Percentiles rank a stretch among this genome's conserved stretches.
These are phyloP conservation scores for Calliphora vomitoria DNA, from an alignment of 2,888 invertebrate species.

Conservation along the genomic window DNA sequence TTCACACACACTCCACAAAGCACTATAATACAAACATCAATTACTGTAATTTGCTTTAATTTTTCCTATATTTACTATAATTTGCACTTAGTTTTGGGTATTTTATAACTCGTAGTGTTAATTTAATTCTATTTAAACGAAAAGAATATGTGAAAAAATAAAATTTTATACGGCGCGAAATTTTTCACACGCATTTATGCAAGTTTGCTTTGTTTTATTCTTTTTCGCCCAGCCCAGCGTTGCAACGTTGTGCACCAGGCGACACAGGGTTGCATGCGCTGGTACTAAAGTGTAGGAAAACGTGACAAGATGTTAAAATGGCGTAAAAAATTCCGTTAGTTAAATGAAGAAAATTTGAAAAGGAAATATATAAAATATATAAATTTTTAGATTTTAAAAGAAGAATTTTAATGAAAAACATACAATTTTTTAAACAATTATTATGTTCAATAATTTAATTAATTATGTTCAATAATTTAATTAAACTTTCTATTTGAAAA, in stretches of 20 bases:
- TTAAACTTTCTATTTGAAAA: too few species aligned
- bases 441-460: too few species aligned
- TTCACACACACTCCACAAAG: constrained; percentile 12
- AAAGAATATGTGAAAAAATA: constrained; percentile 42
- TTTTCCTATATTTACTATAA: constrained; percentile 6
- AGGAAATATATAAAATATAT: too few species aligned
- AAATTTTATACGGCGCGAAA: constrained; percentile 71
- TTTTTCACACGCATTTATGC: constrained; percentile 64
- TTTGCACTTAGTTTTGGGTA: constrained; percentile 24
- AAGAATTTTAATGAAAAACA: too few species aligned
- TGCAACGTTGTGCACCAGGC: not conserved
- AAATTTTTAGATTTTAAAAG: too few species aligned
- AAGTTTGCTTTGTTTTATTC: constrained; percentile 66
- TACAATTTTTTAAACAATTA: too few species aligned
- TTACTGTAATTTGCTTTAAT: not conserved
- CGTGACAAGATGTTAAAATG: too few species aligned
- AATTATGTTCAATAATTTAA: too few species aligned
- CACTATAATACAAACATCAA: constrained; percentile 30
- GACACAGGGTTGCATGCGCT: not conserved
- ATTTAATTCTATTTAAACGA: constrained; percentile 17
- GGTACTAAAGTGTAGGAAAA: not conserved
- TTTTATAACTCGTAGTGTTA: not conserved
- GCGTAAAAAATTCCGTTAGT: not conserved
- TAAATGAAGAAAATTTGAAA: not conserved
- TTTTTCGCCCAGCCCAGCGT: constrained; percentile 32